Base-by-base conservation (phyloP, 2,888 invertebrate species). In the Drosophila neotestacea region DNA sequence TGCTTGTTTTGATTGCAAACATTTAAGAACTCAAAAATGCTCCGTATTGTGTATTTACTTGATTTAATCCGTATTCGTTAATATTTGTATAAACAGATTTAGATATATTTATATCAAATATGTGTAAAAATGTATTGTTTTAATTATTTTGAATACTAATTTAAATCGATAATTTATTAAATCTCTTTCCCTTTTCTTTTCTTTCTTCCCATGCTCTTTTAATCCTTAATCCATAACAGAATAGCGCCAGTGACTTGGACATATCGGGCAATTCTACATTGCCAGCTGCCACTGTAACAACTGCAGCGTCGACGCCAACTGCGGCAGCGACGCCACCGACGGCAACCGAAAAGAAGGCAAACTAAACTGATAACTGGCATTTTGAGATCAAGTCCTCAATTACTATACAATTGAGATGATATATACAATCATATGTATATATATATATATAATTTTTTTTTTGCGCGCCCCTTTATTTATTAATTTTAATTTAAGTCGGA, bases 241-340 rank as follows among this genome's bases (percentile, higher is more conserved):
- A 81, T 32, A 91, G 90, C 73, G 90, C 88, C 75, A 91, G 89
- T 77, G 91, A 89, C 32, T 65, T 88, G 69, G 90, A 91, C 41
- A 38, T 85, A 28, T 73, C 83, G 13, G 36, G 22, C 54, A 51
- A 27, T 30, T 47, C 63, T 10, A 50, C 47, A 6, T 32, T 47
- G 63, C 5, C 42, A 7, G 27, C 58, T 32, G 4, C 69, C 16
- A 11, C 58, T 6, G 39, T 59, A 59, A 13, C 59, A 34, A 13
- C 59, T 7, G 4, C 50, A 34, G 16, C 56, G 4, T 27, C 32
- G 16, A 64, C 39, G 13, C 27, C 68, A 22, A 32, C 51, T 16
- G 28, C 62, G 10, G 51, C 61, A 1, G 41, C 50, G 11, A 48
- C 64, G 38, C 42, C 47, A 7, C 51, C 62, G 28, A 42, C 67